A percentile compares a stretch with the other conserved stretches of the same genome.
Evolutionary conservation across 2,113 vertebrate genomes (phyloP).

Genomic region (Cryptoleucopteryx plumbea): DNA sequence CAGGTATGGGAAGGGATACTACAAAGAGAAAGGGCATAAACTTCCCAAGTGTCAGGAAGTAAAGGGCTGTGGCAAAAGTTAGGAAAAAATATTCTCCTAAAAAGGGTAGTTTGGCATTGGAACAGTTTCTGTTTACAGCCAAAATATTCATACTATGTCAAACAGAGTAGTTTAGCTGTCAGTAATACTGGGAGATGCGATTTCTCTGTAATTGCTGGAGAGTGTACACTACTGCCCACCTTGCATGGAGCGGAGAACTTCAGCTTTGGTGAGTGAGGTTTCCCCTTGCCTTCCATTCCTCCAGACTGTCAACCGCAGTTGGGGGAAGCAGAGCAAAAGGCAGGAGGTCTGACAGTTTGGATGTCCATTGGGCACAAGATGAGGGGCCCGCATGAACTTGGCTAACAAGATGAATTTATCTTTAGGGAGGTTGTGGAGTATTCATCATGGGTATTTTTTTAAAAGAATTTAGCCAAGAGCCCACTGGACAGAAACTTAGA

Average conservation of each 20-base stretch:
- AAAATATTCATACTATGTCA: not conserved
- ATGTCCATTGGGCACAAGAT: not conserved
- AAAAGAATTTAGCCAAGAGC: not conserved
- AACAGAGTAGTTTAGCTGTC: not conserved
- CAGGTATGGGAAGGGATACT: not conserved
- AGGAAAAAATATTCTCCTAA: not conserved
- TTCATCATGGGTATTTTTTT: not conserved
- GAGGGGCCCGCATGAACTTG: not conserved
- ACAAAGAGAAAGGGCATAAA: not conserved
- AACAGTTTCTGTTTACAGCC: not conserved
- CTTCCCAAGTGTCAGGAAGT: not conserved
- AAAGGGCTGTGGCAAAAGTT: not conserved
- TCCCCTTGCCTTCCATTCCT: not conserved
- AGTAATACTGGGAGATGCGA: too few relatives aligned
- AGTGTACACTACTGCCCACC: too few relatives aligned
- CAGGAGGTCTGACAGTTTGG: not conserved
- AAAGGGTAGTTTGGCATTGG: not conserved
- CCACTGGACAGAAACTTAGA: not conserved
- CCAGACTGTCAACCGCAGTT: not conserved
- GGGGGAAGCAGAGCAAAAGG: not conserved
- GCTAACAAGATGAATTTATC: not conserved
- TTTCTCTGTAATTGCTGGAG: not conserved
- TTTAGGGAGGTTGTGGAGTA: not conserved
- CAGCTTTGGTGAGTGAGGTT: not conserved
- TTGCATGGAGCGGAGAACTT: not conserved